Conservation (phyloP, 2,113 vertebrate genomes). For the Trematomus loennbergii region DNA sequence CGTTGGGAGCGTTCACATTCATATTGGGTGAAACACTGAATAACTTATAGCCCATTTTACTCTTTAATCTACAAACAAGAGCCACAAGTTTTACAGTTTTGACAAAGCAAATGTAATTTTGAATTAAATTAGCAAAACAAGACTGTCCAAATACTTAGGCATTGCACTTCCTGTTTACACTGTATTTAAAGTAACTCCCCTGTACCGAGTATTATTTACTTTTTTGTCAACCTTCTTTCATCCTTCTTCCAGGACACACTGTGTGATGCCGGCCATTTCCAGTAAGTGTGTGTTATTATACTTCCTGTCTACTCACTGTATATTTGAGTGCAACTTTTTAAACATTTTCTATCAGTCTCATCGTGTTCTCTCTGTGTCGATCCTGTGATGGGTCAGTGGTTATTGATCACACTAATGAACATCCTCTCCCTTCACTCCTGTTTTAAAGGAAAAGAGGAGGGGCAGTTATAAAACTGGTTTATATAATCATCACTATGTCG, state of each 20-base stretch:
- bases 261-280: slow-evolving; percentile 66
- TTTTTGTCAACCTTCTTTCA: slow-evolving; percentile 16
- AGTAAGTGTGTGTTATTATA: slow-evolving; percentile 71
- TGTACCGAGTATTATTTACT: background rate
- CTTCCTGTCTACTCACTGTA: background rate
- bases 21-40: background rate
- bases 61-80: background rate
- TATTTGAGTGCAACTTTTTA: background rate
- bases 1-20: slow-evolving; percentile 16
- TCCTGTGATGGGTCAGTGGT: slow-evolving; percentile 24
- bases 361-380: slow-evolving; percentile 2
- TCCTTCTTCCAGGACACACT: slow-evolving; percentile 66
- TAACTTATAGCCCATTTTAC: background rate
- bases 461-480: slow-evolving; percentile 41
- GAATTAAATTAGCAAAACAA: background rate
- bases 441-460: slow-evolving; percentile 2
- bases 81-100: background rate
- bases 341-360: background rate
- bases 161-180: background rate
- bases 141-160: background rate
- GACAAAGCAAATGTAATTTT: background rate
- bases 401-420: slow-evolving; percentile 57
- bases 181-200: background rate
- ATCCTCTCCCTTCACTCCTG: slow-evolving; percentile 5
- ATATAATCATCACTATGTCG: slow-evolving; percentile 12